Percentiles rank a stretch among this genome's conserved stretches.
Evolutionary conservation across 2,113 vertebrate genomes (phyloP).

Genomic region (Holacanthus passer): DNA sequence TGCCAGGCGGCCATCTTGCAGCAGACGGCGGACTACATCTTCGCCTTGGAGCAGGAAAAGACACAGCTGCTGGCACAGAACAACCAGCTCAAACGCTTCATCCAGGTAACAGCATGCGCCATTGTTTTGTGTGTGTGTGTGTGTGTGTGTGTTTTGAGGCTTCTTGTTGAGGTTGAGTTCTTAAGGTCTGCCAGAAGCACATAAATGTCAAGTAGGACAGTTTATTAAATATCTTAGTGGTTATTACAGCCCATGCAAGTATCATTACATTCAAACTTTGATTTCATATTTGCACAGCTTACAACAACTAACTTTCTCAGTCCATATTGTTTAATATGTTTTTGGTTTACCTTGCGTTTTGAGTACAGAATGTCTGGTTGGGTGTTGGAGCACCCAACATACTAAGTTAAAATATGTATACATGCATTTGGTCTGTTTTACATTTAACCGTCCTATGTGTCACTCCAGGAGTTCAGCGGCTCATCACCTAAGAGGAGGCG

Average conservation of each 20-base stretch:
- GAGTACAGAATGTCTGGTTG: neutral
- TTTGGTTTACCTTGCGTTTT: neutral
- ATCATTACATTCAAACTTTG: neutral
- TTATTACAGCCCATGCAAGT: neutral
- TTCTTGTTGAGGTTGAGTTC: neutral
- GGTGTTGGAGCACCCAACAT: neutral
- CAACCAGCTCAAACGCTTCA: constrained; percentile 97
- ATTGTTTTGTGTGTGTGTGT: no score
- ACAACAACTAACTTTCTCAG: neutral
- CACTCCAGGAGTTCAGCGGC: constrained; percentile 92
- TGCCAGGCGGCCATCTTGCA: constrained; percentile 96
- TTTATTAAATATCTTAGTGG: neutral
- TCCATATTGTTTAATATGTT: neutral
- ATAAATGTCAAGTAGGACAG: neutral
- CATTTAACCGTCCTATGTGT: neutral
- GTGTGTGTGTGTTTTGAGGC: neutral
- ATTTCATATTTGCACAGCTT: constrained; percentile 9
- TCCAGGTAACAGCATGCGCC: constrained; percentile 87
- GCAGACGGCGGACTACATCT: constrained; percentile 98
- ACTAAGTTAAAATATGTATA: neutral
- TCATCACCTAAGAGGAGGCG: constrained; percentile 97
- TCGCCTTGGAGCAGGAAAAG: constrained; percentile 98
- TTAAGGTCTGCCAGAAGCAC: neutral
- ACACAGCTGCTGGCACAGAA: constrained; percentile 97
- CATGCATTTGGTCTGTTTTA: neutral